phyloP scores from a whole-genome alignment of 2,113 vertebrate genomes.

The Oreochromis niloticus region DNA sequence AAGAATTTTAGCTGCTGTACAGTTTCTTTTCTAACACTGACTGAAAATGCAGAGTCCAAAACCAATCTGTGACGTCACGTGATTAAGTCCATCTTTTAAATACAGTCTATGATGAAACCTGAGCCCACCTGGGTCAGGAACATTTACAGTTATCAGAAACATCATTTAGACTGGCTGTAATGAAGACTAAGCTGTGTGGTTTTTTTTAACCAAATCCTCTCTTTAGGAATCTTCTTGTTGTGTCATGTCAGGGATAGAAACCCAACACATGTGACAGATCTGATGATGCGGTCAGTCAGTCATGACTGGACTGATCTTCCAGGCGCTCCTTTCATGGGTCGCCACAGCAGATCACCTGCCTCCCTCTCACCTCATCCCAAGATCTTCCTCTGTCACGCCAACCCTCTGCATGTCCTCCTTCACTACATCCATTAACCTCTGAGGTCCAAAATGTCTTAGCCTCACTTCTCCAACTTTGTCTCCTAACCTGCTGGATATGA shows the following conservation, averaged over 20 bases:
- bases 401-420: neutral
- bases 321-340: neutral
- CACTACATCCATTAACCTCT: neutral
- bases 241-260: rapidly evolving
- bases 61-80: rapidly evolving
- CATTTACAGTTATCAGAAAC: neutral
- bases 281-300: rapidly evolving
- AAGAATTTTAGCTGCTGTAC: rapidly evolving
- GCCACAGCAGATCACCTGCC: neutral
- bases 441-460: neutral
- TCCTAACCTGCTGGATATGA: neutral
- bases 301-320: neutral
- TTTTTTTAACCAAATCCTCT: rapidly evolving
- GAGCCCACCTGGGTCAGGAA: neutral
- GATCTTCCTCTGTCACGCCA: rapidly evolving
- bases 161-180: rapidly evolving
- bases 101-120: neutral
- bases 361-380: neutral
- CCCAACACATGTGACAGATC: neutral
- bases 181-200: neutral
- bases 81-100: neutral
- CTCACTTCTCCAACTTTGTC: too few species aligned
- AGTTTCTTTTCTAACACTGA: neutral
- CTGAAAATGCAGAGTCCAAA: rapidly evolving
- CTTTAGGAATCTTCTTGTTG: neutral